Evolutionary conservation across 2,888 invertebrate genomes (phyloP).

Genomic region (Hydrotaea cyrtoneurina): DNA sequence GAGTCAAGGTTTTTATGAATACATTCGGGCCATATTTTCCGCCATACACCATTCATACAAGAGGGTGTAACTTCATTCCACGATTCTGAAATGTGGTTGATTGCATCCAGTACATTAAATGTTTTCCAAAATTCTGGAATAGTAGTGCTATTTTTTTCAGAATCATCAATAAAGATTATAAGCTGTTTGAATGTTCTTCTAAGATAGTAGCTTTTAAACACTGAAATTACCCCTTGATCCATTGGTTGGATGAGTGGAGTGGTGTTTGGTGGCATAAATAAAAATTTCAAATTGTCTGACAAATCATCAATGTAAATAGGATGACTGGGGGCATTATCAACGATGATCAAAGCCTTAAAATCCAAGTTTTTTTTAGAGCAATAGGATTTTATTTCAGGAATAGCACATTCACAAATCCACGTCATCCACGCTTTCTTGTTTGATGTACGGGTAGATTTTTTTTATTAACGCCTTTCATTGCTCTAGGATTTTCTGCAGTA

Average conservation of each 20-base stretch:
- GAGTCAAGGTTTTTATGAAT: too few species aligned
- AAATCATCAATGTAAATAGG: constrained; percentile 34
- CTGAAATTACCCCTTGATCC: constrained; percentile 39
- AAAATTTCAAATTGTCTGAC: constrained; percentile 48
- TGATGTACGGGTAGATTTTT: constrained; percentile 66
- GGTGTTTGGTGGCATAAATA: constrained; percentile 34
- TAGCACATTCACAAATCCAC: background rate
- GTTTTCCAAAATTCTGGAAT: too few species aligned
- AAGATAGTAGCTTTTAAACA: constrained; percentile 48
- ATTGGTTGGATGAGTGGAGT: constrained; percentile 28
- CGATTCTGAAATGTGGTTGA: too few species aligned
- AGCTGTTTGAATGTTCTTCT: constrained; percentile 64
- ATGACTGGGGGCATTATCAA: constrained; percentile 52
- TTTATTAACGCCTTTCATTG: constrained; percentile 72
- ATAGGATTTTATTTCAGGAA: constrained; percentile 33
- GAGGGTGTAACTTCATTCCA: too few species aligned
- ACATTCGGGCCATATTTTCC: too few species aligned
- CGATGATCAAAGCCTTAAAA: constrained; percentile 52
- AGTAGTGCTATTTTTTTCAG: too few species aligned
- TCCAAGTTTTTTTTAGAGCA: too few species aligned
- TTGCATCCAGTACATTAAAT: too few species aligned
- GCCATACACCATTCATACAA: too few species aligned
- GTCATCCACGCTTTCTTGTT: constrained; percentile 73
- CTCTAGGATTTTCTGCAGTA: constrained; percentile 60
- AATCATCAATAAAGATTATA: too few species aligned